Percentiles rank a stretch among this genome's conserved stretches.
Evolutionary conservation across 1,140 invertebrate genomes (phyloP).

Genomic region (Ostrea edulis): DNA sequence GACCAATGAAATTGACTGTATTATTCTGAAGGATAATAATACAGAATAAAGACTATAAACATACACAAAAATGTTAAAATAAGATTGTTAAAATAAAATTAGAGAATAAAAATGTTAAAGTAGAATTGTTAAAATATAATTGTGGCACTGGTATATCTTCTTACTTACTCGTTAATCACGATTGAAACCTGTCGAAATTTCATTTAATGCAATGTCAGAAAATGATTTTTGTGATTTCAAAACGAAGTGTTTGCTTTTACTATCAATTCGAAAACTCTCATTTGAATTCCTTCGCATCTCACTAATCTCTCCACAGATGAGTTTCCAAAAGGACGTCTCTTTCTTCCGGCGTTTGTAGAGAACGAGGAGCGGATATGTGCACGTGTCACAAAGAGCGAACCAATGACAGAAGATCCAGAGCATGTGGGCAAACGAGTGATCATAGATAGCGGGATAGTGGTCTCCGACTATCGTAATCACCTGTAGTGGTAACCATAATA

Average conservation of each 20-base stretch:
- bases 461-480: neutral
- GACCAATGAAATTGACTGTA: too few relatives aligned
- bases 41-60: too few relatives aligned
- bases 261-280: neutral
- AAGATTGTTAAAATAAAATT: too few relatives aligned
- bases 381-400: conserved; percentile 32
- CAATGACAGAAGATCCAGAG: conserved; percentile 27
- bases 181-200: too few relatives aligned
- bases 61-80: too few relatives aligned
- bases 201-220: neutral
- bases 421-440: neutral
- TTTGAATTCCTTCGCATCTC: neutral
- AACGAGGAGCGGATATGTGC: neutral
- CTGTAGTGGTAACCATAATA: conserved; percentile 38
- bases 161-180: too few relatives aligned
- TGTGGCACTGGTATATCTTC: too few relatives aligned
- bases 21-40: too few relatives aligned
- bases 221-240: neutral
- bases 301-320: neutral
- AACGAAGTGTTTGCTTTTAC: neutral
- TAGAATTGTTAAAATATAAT: too few relatives aligned
- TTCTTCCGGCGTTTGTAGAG: neutral
- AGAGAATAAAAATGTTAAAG: too few relatives aligned
- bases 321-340: neutral
- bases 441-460: neutral